Base-by-base conservation (phyloP, 2,888 invertebrate species). In the Nysson spinosus region DNA sequence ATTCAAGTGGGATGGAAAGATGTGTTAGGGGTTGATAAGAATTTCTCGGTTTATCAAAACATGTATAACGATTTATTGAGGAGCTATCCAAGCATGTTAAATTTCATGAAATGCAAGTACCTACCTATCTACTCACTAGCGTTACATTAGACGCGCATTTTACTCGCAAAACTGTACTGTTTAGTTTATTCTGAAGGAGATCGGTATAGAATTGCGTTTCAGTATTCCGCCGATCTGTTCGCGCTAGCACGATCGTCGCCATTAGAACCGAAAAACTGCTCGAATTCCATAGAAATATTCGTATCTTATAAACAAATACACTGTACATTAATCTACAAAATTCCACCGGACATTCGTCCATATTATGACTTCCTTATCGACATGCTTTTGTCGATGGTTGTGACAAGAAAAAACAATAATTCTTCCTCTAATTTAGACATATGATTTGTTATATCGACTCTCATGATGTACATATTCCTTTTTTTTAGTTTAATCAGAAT, bases 21-120 rank as follows among this genome's bases (percentile, higher is more conserved):
- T 3, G 12, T 4, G 19, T 2, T 19, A 6, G 5, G 44, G 32
- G 4, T 24, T 2, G 24, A 32, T 22, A 16, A 62, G 50, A 3
- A 17, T 20, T 22, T 32, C 20, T 34, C 14, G 30, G 4, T 52
- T 80, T 84, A 85, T 84, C 84, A 84, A 84, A 84, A 84, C 84
- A 84, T 84, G 84, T 84, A 85, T 84, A 84, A 84, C 84, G 85
- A 85, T 84, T 84, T 84, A 84, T 84, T 84, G 84, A 83, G 81
- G 82, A 84, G 74, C 84, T 84, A 85, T 84, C 69, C 78, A 84
- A 84, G 85, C 84, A 85, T 80, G 80, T 82, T 82, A 81, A 81
- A 83, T 79, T 83, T 81, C 78, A 83, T 80, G 79, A 83, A 82
- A 84, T 81, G 83, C 84, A 84, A 83, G 84, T 83, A 84, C 84